Conservation (phyloP, 1,140 invertebrate species). For the Galendromus occidentalis region DNA sequence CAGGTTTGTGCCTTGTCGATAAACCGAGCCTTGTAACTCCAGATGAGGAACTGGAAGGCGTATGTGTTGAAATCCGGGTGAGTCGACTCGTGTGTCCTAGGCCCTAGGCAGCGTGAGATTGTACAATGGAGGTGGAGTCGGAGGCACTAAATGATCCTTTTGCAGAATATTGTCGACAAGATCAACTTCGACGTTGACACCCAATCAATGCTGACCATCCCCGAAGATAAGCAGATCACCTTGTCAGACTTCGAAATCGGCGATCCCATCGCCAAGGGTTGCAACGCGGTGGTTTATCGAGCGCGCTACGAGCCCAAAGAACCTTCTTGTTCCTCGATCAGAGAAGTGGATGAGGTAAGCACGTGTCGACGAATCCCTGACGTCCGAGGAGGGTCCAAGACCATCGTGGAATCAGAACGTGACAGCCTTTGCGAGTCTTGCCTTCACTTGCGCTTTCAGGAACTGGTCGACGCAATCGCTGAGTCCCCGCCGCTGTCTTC, state of each 20-base stretch:
- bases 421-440: too few species aligned
- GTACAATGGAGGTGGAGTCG: conserved; percentile 8
- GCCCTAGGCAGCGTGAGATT: conserved; percentile 15
- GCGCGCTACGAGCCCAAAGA: conserved; percentile 32
- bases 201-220: neutral
- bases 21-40: conserved; percentile 47
- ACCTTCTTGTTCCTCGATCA: too few species aligned
- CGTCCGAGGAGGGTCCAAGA: too few species aligned
- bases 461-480: conserved; percentile 11
- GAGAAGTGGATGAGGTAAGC: too few species aligned
- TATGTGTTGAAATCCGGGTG: conserved; percentile 55
- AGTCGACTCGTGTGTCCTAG: conserved; percentile 17
- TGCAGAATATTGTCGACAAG: conserved; percentile 10
- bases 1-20: conserved; percentile 49
- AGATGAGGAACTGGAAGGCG: conserved; percentile 51
- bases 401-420: too few species aligned
- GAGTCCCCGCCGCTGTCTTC: neutral
- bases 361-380: too few species aligned
- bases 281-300: conserved; percentile 57
- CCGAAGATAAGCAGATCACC: conserved; percentile 24
- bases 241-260: conserved; percentile 43
- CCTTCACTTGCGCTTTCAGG: neutral
- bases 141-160: too few species aligned
- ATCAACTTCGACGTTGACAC: conserved; percentile 7
- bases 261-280: conserved; percentile 51